Conservation (phyloP, 2,797 vertebrate genomes). For the Nannoperca obscura region DNA sequence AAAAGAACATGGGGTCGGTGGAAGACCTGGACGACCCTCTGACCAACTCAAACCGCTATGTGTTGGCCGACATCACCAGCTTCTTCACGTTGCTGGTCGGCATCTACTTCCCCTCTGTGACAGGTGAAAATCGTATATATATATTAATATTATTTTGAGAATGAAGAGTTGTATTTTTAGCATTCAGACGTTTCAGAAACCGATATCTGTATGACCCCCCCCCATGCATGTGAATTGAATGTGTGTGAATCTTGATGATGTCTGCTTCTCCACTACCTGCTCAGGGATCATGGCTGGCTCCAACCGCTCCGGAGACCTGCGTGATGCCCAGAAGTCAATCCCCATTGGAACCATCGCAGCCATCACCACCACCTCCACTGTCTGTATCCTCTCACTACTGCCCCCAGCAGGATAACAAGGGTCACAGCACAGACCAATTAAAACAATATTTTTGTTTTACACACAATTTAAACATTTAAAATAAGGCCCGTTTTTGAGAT, state of each 20-base stretch:
- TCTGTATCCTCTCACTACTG: constrained; percentile 92
- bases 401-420: constrained; percentile 35
- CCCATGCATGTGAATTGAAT: background rate
- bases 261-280: constrained; percentile 38
- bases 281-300: constrained; percentile 99
- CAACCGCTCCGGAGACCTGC: constrained; percentile 96
- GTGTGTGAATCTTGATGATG: constrained; percentile 17
- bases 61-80: constrained; percentile 95
- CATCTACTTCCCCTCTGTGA: constrained; percentile 98
- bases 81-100: constrained; percentile 97
- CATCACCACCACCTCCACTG: constrained; percentile 95
- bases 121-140: constrained; percentile 83
- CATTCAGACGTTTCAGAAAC: background rate
- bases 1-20: constrained; percentile 72
- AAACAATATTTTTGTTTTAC: background rate
- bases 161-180: background rate
- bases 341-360: constrained; percentile 96
- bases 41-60: constrained; percentile 91
- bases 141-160: background rate
- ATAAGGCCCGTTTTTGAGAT: background rate
- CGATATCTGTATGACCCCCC: background rate
- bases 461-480: constrained; percentile 4
- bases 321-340: constrained; percentile 97
- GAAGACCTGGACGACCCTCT: constrained; percentile 79
- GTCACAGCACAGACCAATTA: background rate